Evolutionary conservation across 64 coral and sea anemone species (phyloP).

Genomic region (Montipora cactus): DNA sequence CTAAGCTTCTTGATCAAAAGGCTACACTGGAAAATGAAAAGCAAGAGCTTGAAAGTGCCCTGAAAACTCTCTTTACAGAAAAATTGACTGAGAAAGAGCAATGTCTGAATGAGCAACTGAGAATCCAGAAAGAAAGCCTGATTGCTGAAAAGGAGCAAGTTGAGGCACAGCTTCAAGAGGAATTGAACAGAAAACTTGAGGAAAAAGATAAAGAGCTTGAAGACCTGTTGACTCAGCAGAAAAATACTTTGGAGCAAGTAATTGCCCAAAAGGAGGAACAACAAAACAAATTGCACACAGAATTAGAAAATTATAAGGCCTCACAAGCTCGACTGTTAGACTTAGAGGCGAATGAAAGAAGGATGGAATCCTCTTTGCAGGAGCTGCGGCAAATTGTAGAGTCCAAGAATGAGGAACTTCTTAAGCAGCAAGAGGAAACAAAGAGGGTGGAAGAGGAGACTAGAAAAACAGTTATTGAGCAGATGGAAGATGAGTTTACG

Average conservation of each 20-base stretch:
- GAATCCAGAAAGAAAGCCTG: constrained; percentile 81
- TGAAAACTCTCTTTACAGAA: constrained; percentile 72
- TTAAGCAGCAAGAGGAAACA: constrained; percentile 87
- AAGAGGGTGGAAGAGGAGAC: constrained; percentile 89
- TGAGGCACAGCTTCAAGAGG: constrained; percentile 70
- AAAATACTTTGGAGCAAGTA: constrained; percentile 81
- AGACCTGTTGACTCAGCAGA: constrained; percentile 75
- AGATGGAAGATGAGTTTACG: constrained; percentile 99
- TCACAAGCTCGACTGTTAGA: constrained; percentile 77
- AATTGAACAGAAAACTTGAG: constrained; percentile 81
- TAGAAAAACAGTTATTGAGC: constrained; percentile 87
- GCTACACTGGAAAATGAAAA: constrained; percentile 83
- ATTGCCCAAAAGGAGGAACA: constrained; percentile 90
- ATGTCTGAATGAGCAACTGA: constrained; percentile 68
- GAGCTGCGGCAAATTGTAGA: constrained; percentile 77
- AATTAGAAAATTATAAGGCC: constrained; percentile 82
- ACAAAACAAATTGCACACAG: constrained; percentile 77
- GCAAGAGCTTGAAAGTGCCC: constrained; percentile 64
- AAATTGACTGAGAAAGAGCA: constrained; percentile 80
- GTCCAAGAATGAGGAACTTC: constrained; percentile 82
- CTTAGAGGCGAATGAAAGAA: constrained; percentile 88
- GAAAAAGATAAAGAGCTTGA: constrained; percentile 97
- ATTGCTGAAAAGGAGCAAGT: constrained; percentile 90
- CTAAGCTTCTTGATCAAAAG: constrained; percentile 82
- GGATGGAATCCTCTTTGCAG: constrained; percentile 77